Percentiles rank a stretch among this genome's conserved stretches.
These are phyloP conservation scores for Myodes glareolus DNA, from an alignment of 2,113 vertebrate genomes.

Conservation along the genomic window DNA sequence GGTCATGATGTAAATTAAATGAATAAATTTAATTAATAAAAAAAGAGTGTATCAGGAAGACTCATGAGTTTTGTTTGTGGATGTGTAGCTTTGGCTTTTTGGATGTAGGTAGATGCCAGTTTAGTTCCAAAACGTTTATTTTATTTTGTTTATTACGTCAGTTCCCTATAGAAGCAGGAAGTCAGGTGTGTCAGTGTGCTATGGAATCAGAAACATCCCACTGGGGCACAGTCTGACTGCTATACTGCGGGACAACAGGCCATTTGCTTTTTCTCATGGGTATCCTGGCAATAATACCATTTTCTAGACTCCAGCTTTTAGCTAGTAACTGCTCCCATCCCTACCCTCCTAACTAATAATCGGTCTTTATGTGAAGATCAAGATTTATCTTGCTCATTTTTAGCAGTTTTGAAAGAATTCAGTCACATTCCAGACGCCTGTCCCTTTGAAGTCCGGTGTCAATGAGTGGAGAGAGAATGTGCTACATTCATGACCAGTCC, in stretches of 20 bases:
- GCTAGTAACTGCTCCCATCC: not conserved
- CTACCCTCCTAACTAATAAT: not conserved
- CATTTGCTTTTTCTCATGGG: not conserved
- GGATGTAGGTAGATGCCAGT: not conserved
- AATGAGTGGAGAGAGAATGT: not conserved
- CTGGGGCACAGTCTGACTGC: not conserved
- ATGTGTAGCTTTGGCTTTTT: slow-evolving; percentile 20
- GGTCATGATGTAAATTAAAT: not conserved
- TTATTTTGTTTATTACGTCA: slow-evolving; percentile 6
- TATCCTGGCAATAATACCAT: not conserved
- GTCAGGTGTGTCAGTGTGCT: not conserved
- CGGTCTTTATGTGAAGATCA: not conserved
- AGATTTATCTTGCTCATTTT: not conserved
- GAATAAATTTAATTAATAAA: not conserved
- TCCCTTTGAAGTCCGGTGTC: not conserved
- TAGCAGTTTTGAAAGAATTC: not conserved
- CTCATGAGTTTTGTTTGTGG: slow-evolving; percentile 41
- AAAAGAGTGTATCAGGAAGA: slow-evolving; percentile 41
- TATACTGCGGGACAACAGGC: not conserved
- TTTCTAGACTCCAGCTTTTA: not conserved
- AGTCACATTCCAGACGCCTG: not conserved
- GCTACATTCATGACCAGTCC: not conserved
- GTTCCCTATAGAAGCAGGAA: not conserved
- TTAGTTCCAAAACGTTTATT: not conserved
- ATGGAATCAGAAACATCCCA: not conserved